Percentiles rank a stretch among this genome's conserved stretches.
Conservation (phyloP, 1,140 invertebrate species). For the Polypedilum vanderplanki region DNA sequence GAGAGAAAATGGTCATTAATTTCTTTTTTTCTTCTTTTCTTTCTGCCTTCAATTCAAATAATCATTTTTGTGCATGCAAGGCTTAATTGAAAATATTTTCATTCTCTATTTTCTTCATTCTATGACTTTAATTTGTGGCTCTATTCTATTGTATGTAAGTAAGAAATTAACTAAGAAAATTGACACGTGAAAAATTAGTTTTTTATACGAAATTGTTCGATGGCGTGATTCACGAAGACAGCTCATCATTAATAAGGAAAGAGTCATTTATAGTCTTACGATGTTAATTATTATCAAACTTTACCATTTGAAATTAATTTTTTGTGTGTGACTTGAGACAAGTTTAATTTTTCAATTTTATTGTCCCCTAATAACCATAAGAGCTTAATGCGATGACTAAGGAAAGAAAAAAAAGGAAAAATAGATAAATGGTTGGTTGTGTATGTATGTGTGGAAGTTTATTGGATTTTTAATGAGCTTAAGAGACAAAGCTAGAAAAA, state of each 20-base stretch:
- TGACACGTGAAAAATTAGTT: slow-evolving; percentile 6
- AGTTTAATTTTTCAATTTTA: too few relatives aligned
- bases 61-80: slow-evolving; percentile 26
- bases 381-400: neutral
- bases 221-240: slow-evolving; percentile 9
- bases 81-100: slow-evolving; percentile 23
- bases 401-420: neutral
- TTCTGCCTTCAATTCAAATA: neutral
- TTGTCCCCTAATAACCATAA: too few relatives aligned
- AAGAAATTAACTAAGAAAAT: neutral
- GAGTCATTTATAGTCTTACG: neutral
- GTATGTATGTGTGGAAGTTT: neutral
- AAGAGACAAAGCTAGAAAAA: slow-evolving; percentile 4
- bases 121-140: slow-evolving; percentile 5
- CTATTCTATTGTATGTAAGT: neutral
- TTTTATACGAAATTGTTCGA: neutral
- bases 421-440: neutral
- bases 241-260: neutral
- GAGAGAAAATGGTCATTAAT: slow-evolving; percentile 29
- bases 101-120: neutral
- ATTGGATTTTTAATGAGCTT: slow-evolving; percentile 13
- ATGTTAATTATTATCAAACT: too few relatives aligned
- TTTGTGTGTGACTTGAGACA: too few relatives aligned
- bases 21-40: neutral
- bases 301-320: too few relatives aligned